Base-by-base conservation (phyloP, 2,888 invertebrate genomes). In the Meta bourneti region DNA sequence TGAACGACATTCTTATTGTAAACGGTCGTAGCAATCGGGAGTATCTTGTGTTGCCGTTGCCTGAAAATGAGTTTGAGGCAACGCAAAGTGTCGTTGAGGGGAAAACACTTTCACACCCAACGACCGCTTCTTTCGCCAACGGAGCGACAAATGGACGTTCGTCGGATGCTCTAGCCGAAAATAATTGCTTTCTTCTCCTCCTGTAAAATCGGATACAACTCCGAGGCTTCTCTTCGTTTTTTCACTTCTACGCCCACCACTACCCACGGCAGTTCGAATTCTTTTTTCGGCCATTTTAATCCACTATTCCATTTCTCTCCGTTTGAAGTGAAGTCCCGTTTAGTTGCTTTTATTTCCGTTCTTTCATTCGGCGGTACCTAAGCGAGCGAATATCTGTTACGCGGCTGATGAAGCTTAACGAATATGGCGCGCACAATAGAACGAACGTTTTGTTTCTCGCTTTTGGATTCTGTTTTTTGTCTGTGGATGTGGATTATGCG, bases 141-240 rank as follows among this genome's bases (percentile, higher is more conserved):
- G 49, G 8, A 61, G 13, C 61, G 16, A 61, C 61, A 61, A 61
- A 77, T 7, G 13, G 13, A 49, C 6, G 16, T 72, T 72, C n/a
- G n/a, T n/a, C n/a, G n/a, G n/a, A n/a, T n/a, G n/a, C n/a, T n/a
- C 34, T 13, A 72, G 34, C 8, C 11, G 11, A 11, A 49, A 77
- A 77, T 77, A 77, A 77, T 77, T 77, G 77, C n/a, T 77, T 77
- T 61, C 13, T 49, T 77, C 51, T 6, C 0, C 61, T 61, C 61
- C 61, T 6, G n/a, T 34, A n/a, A 72, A 20, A 20, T 72, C 8
- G 20, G 72, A 72, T 20, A 9, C 75, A 48, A 48, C 48, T n/a
- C 51, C 13, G 19, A 6, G 51, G 51, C 8, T 77, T 51, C 6
- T 51, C 34, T 52, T 52, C 19, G 52, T 6, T 52, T 16, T 11